A percentile compares a stretch with the other conserved stretches of the same genome.
phyloP scores from a whole-genome alignment of 2,797 vertebrate species.

The Bradypus variegatus region DNA sequence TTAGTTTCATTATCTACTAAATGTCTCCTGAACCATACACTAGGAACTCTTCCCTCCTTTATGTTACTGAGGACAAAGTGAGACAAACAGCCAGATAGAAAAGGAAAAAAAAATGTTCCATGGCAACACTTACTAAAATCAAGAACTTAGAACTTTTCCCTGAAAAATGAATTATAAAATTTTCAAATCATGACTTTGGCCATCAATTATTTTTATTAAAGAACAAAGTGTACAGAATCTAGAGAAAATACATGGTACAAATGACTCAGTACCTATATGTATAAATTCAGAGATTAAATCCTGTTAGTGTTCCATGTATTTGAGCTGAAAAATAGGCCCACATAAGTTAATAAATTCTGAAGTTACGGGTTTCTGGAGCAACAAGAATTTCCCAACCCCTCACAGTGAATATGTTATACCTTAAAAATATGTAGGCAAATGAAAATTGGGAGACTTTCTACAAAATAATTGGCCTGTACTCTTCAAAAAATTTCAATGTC shows the following conservation, averaged over 20 bases:
- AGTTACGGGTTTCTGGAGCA: slow-evolving; percentile 41
- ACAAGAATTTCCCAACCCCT: background rate
- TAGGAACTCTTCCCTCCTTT: slow-evolving; percentile 29
- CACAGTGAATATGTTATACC: slow-evolving; percentile 38
- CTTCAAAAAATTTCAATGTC: slow-evolving; percentile 32
- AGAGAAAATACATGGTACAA: background rate
- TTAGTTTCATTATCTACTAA: slow-evolving; percentile 2
- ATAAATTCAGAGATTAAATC: slow-evolving; percentile 38
- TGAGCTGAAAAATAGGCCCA: background rate
- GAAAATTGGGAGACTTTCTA: slow-evolving; percentile 27
- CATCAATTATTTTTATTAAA: slow-evolving; percentile 30
- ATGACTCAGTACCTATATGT: background rate
- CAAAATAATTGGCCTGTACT: slow-evolving; percentile 12
- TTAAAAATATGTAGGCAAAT: slow-evolving; percentile 36
- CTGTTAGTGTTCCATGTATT: slow-evolving; percentile 14
- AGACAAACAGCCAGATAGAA: slow-evolving; percentile 49
- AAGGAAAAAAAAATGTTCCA: slow-evolving; percentile 57
- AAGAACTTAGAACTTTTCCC: slow-evolving; percentile 61
- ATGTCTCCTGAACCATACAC: background rate
- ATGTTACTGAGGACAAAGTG: slow-evolving; percentile 57
- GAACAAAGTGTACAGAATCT: slow-evolving; percentile 12
- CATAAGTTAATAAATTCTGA: slow-evolving; percentile 41
- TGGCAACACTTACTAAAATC: slow-evolving; percentile 62
- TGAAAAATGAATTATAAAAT: slow-evolving; percentile 33
- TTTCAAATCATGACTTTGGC: background rate